Conservation (phyloP, 1,140 invertebrate species). For the Drosophila fuyamai region DNA sequence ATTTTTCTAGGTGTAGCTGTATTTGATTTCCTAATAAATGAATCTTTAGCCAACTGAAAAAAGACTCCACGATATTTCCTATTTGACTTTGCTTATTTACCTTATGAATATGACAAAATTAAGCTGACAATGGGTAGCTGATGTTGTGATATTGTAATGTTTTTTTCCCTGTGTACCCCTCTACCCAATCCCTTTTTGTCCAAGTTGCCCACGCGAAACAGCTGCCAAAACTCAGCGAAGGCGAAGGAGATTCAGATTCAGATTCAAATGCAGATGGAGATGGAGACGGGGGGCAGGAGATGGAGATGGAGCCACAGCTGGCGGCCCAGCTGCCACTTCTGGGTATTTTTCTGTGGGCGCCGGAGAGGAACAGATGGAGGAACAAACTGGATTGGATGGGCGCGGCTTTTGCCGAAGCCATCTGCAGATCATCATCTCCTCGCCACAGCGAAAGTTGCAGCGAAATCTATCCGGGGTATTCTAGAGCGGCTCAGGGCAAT, state of each 20-base stretch:
- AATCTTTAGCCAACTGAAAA: background rate
- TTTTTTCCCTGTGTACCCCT: conserved; percentile 9
- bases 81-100: conserved; percentile 9
- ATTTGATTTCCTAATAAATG: conserved; percentile 7
- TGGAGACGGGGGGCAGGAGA: conserved; percentile 1
- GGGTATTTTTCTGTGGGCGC: conserved; percentile 12
- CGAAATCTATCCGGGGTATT: conserved; percentile 23
- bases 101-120: conserved; percentile 8
- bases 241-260: conserved; percentile 16
- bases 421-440: conserved; percentile 62
- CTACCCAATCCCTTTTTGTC: background rate
- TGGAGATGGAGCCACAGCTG: conserved; percentile 53
- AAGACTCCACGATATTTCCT: background rate
- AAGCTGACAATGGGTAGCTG: conserved; percentile 6
- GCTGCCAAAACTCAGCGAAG: conserved; percentile 27
- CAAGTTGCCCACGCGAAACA: conserved; percentile 47
- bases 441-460: conserved; percentile 58
- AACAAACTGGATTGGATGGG: conserved; percentile 70
- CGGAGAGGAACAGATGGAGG: background rate
- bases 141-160: background rate
- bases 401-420: conserved; percentile 47
- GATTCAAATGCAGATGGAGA: too few species aligned
- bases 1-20: background rate
- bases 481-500: conserved; percentile 24
- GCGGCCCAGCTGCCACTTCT: conserved; percentile 34